Evolutionary conservation across 2,797 vertebrate genomes (phyloP), one percentile per base, ranked within the genome.

Genomic region (Borostomias antarcticus): DNA sequence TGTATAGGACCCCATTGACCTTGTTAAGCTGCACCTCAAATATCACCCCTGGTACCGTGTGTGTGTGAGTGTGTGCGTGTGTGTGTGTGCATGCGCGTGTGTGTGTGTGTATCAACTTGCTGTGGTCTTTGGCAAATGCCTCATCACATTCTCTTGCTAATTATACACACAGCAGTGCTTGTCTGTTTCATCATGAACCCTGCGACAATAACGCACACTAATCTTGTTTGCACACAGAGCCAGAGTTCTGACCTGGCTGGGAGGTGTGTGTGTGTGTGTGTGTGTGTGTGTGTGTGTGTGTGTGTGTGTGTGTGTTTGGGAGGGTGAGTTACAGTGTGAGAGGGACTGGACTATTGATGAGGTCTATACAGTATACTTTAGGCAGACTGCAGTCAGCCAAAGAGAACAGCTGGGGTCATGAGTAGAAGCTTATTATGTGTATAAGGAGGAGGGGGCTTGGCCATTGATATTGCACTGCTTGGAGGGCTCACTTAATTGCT

Each of bases 201-300:
- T 84, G 86, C 84, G 85, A 86, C 86, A 92, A 88, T 87, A 84
- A 58, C 86, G 82, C 77, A 80, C 78, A 81, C 87, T 91, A 91
- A 92, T 91, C 88, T 88, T 90, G 85, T 90, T 90, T 91, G 78
- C 85, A 86, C 90, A 91, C 79, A 77, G 71, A 32, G 19, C 81
- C 79, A 76, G 71, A 32, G 21, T 81, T 84, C 82, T 83, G 83
- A 83, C 80, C 81, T 88, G 82, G 62, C 62, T 69, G 74, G 70
- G 53, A 64, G 63, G 43, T 57, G 29, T 19, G n/a, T 17, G 21
- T 10, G 21, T 3, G 43, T 7, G 23, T 4, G 29, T n/a, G 19
- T 9, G 53, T n/a, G 58, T 52, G 43, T 35, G 25, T 48, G 37
- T n/a, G 29, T 33, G 62, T 15, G 35, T 4, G 13, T 15, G 33